A percentile compares a stretch with the other conserved stretches of the same genome.
Evolutionary conservation across 2,888 invertebrate genomes (phyloP).

Genomic region (Isotomurus palustris): DNA sequence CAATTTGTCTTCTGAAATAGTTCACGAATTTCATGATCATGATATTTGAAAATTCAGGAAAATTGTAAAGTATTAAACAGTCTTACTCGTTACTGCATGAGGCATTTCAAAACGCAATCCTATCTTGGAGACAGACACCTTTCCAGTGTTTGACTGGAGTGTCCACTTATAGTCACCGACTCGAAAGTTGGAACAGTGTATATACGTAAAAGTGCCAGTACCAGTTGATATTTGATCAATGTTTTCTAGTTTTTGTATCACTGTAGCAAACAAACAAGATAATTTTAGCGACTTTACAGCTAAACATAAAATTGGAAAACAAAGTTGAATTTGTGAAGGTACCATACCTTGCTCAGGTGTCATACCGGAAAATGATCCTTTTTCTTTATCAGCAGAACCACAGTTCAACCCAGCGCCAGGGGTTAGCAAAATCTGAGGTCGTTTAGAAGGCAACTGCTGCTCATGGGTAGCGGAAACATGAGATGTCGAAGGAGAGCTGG

Average conservation of each 20-base stretch:
- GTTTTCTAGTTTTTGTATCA: neutral
- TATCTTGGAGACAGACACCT: constrained; percentile 56
- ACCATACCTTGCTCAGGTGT: neutral
- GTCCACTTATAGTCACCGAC: constrained; percentile 77
- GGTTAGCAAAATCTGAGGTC: too few relatives aligned
- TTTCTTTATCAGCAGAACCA: too few relatives aligned
- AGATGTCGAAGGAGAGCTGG: too few relatives aligned
- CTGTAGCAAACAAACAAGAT: neutral
- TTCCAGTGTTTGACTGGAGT: constrained; percentile 58
- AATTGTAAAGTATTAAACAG: neutral
- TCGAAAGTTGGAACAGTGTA: constrained; percentile 71
- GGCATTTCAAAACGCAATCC: constrained; percentile 54
- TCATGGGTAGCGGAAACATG: too few relatives aligned
- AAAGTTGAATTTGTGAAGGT: neutral
- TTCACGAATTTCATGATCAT: constrained; percentile 25
- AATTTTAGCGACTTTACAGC: neutral
- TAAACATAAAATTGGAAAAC: neutral
- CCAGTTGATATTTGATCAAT: neutral
- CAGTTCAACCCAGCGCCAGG: too few relatives aligned
- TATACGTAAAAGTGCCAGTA: constrained; percentile 15
- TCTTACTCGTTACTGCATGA: constrained; percentile 51
- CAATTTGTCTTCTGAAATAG: constrained; percentile 54
- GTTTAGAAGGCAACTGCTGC: too few relatives aligned
- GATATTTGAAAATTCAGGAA: constrained; percentile 3
- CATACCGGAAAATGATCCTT: too few relatives aligned